phyloP scores from a whole-genome alignment of 2,888 invertebrate species.

The Drosophila lacicola region DNA sequence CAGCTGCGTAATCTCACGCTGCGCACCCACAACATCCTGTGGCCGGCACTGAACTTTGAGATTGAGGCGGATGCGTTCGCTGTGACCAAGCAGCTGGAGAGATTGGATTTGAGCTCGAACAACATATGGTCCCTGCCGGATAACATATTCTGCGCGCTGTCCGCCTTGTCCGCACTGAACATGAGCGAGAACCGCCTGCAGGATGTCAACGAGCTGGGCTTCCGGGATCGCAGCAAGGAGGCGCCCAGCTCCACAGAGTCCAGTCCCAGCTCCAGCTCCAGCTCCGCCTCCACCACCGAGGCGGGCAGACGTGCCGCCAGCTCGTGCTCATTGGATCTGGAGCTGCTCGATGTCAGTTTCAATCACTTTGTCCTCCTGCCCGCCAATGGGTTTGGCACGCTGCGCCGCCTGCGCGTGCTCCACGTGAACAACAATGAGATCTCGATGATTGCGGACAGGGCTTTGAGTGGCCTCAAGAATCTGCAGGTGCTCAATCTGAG shows the following conservation, averaged over 20 bases:
- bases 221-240: slow-evolving; percentile 88
- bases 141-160: slow-evolving; percentile 92
- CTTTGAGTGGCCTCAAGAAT: slow-evolving; percentile 92
- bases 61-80: slow-evolving; percentile 92
- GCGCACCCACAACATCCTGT: slow-evolving; percentile 93
- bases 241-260: slow-evolving; percentile 60
- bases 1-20: slow-evolving; percentile 94
- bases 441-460: slow-evolving; percentile 93
- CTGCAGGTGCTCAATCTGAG: slow-evolving; percentile 95
- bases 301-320: slow-evolving; percentile 38
- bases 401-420: slow-evolving; percentile 91
- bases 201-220: slow-evolving; percentile 94
- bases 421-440: slow-evolving; percentile 95
- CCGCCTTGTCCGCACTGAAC: slow-evolving; percentile 92
- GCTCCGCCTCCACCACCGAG: slow-evolving; percentile 46
- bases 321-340: slow-evolving; percentile 92
- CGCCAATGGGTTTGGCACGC: slow-evolving; percentile 92
- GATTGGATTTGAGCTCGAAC: slow-evolving; percentile 93
- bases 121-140: slow-evolving; percentile 96
- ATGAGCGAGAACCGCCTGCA: slow-evolving; percentile 94
- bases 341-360: slow-evolving; percentile 92
- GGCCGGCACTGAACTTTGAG: slow-evolving; percentile 94
- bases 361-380: slow-evolving; percentile 94
- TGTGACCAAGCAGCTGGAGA: slow-evolving; percentile 91
- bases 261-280: slow-evolving; percentile 21